phyloP scores from a whole-genome alignment of 2,888 invertebrate species.

The Drosophila formosana region DNA sequence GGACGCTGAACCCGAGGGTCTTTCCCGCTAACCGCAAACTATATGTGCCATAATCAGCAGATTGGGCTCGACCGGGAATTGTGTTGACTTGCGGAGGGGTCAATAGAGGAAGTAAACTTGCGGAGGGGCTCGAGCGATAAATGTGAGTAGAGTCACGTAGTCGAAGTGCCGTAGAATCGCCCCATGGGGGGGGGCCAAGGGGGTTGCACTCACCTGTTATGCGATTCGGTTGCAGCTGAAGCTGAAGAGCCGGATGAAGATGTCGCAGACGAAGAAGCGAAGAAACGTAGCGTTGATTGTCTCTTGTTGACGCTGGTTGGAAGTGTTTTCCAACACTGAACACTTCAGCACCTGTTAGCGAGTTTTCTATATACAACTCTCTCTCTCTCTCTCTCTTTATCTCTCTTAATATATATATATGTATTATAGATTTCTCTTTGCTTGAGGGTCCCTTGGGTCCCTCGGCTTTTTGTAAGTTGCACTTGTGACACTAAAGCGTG shows the following conservation, averaged over 20 bases:
- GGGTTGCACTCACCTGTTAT: slow-evolving; percentile 47
- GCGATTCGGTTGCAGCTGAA: slow-evolving; percentile 9
- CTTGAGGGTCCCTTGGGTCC: slow-evolving; percentile 18
- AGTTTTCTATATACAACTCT: slow-evolving; percentile 5
- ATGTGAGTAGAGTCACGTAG: slow-evolving; percentile 69
- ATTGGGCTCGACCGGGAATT: slow-evolving; percentile 8
- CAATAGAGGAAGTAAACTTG: slow-evolving; percentile 6
- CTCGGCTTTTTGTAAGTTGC: slow-evolving; percentile 45
- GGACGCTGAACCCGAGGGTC: slow-evolving; percentile 27
- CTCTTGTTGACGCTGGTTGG: slow-evolving; percentile 31
- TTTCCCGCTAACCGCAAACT: slow-evolving; percentile 41
- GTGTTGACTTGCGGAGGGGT: slow-evolving; percentile 3
- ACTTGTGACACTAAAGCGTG: slow-evolving; percentile 75
- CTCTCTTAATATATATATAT: background rate
- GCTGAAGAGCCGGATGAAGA: slow-evolving; percentile 27
- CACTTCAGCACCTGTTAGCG: slow-evolving; percentile 27
- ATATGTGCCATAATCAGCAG: slow-evolving; percentile 32
- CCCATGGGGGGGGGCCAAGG: background rate
- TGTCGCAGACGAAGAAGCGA: background rate
- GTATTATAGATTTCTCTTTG: background rate
- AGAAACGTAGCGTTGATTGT: slow-evolving; percentile 43
- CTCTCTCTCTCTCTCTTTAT: slow-evolving; percentile 5
- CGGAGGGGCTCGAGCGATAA: slow-evolving; percentile 32
- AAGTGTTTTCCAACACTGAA: slow-evolving; percentile 50
- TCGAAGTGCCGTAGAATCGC: slow-evolving; percentile 5